Evolutionary conservation across 2,797 vertebrate genomes (phyloP).

Genomic region (Kryptopterus vitreolus): DNA sequence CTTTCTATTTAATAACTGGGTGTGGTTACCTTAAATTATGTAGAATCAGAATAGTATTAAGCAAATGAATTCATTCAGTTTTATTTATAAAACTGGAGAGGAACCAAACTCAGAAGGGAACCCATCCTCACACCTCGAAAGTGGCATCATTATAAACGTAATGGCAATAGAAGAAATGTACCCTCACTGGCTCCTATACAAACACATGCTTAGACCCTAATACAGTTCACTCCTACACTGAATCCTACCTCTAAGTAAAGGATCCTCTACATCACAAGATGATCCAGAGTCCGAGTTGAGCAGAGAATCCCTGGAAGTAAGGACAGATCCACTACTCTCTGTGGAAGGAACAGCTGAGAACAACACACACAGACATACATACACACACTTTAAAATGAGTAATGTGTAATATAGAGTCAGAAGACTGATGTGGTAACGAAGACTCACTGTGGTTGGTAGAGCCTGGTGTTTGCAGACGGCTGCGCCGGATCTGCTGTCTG

Average conservation of each 20-base stretch:
- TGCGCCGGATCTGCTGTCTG: conserved; percentile 90
- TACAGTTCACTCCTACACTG: conserved; percentile 27
- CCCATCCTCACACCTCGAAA: too few relatives aligned
- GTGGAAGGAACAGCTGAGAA: conserved; percentile 78
- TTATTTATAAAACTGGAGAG: too few relatives aligned
- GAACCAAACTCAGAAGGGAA: too few relatives aligned
- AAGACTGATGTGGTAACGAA: background rate
- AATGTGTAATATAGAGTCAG: too few relatives aligned
- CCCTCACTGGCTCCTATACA: background rate
- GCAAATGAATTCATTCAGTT: too few relatives aligned
- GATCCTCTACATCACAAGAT: conserved; percentile 86
- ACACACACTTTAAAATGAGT: background rate
- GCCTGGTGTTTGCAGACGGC: conserved; percentile 66
- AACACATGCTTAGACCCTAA: too few relatives aligned
- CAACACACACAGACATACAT: background rate
- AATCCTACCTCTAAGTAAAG: conserved; percentile 83
- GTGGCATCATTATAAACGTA: too few relatives aligned
- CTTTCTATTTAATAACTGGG: background rate
- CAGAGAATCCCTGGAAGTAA: conserved; percentile 86
- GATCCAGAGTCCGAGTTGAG: conserved; percentile 87
- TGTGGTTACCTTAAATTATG: background rate
- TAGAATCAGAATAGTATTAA: too few relatives aligned
- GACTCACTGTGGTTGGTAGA: conserved; percentile 60
- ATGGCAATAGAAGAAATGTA: too few relatives aligned
- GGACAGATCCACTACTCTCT: conserved; percentile 84